Evolutionary conservation across 2,113 vertebrate genomes (phyloP), one percentile per base, ranked within the genome.

Genomic region (Oreotragus oreotragus): DNA sequence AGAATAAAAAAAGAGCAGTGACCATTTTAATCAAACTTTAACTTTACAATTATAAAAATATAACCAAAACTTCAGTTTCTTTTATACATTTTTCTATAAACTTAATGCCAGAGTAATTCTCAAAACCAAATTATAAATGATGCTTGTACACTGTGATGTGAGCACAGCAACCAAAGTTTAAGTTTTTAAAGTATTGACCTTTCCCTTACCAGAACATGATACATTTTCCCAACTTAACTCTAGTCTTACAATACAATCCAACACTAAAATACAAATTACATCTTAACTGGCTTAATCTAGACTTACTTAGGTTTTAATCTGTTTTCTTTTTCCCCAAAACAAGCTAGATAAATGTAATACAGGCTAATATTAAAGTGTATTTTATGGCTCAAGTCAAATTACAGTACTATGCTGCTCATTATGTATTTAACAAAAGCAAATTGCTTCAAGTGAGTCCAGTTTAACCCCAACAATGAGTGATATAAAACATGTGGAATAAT

Each of bases 31-130:
- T 94, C 80, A 88, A 94, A 93, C 64, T 62, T 84, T 94, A 91
- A 81, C 93, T 97, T 96, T 98, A 96, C 87, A 98, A 96, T 96
- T 98, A 98, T 94, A 98, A 98, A 98, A 97, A 97, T 97, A 96
- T 88, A 98, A 98, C 94, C 77, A 91, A 96, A 98, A 98, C 88
- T 90, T 87, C 77, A 83, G 11, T 95, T 90, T 96, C 76, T 92
- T 98, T 95, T 92, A 93, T 93, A 94, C 87, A 88, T 94, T 97
- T 84, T 95, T 86, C 97, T 93, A 60, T 88, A 95, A 98, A 96
- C 76, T 33, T 93, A 95, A 81, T 70, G 83, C 49, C 80, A 97
- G 80, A 55, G 91, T 91, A 93, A 84, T 81, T 88, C 81, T 96
- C 90, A 86, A 95, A 96, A 70, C 36, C 55, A 85, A 94, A 91